These are phyloP conservation scores for Neoarius graeffei DNA, from an alignment of 2,113 vertebrate species.

Conservation along the genomic window DNA sequence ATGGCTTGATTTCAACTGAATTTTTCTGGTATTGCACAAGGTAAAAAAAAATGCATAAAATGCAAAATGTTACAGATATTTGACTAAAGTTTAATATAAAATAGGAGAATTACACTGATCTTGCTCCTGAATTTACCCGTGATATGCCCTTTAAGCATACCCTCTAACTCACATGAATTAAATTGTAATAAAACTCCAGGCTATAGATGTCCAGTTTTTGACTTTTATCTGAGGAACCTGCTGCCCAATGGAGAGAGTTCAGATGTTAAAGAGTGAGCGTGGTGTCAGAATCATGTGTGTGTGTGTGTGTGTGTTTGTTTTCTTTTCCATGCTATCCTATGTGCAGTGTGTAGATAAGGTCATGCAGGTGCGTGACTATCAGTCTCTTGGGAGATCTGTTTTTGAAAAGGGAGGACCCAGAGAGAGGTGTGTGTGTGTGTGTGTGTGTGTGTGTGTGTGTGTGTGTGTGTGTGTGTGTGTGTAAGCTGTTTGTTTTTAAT, in stretches of 20 bases:
- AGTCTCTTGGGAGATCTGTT: constrained; percentile 55
- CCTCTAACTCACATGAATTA: background rate
- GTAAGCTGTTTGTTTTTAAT: constrained; percentile 62
- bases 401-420: constrained; percentile 41
- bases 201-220: background rate
- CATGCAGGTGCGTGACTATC: constrained; percentile 71
- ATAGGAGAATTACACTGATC: no score
- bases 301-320: constrained; percentile 38
- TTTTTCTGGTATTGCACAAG: no score
- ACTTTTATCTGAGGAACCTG: constrained; percentile 27
- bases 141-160: background rate
- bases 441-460: constrained; percentile 13
- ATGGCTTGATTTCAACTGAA: no score
- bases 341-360: constrained; percentile 68
- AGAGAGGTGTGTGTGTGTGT: constrained; percentile 21
- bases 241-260: constrained; percentile 38
- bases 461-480: constrained; percentile 31
- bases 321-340: constrained; percentile 51
- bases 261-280: constrained; percentile 62
- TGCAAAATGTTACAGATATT: no score
- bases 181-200: background rate
- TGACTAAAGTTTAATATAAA: no score
- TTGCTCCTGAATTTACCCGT: no score
- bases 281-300: constrained; percentile 60
- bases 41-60: no score